phyloP scores from a whole-genome alignment of 1,140 invertebrate species.

The Acromyrmex charruanus region DNA sequence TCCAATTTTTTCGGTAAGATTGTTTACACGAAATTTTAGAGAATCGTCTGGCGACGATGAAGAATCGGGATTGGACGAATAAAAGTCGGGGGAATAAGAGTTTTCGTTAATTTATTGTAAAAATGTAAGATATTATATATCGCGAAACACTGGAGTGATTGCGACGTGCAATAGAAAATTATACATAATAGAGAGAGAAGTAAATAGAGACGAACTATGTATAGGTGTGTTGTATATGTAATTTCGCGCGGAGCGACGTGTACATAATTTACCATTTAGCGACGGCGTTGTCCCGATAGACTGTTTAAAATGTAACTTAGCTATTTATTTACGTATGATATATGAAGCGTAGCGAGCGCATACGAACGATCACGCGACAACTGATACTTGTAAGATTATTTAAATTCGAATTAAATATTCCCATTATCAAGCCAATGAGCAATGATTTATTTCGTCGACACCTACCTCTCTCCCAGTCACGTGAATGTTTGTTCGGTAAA shows the following conservation, averaged over 20 bases:
- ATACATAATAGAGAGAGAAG: conserved; percentile 73
- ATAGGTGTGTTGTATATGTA: conserved; percentile 76
- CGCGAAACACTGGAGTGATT: conserved; percentile 77
- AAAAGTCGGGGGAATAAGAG: conserved; percentile 29
- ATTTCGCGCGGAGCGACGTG: conserved; percentile 74
- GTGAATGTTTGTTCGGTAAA: conserved; percentile 28
- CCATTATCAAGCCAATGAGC: conserved; percentile 77
- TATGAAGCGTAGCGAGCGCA: conserved; percentile 67
- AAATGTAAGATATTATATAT: conserved; percentile 83
- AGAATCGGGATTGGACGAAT: conserved; percentile 19
- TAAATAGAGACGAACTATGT: conserved; percentile 73
- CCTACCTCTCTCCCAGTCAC: conserved; percentile 14
- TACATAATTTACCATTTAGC: conserved; percentile 83
- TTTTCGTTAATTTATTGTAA: conserved; percentile 85
- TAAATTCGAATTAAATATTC: conserved; percentile 86
- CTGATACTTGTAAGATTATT: conserved; percentile 83
- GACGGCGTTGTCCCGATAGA: conserved; percentile 84
- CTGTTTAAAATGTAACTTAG: conserved; percentile 86
- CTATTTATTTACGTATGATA: conserved; percentile 86
- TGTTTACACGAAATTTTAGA: conserved; percentile 23
- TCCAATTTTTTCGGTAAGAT: conserved; percentile 63
- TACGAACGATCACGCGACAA: conserved; percentile 68
- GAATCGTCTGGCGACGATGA: background rate
- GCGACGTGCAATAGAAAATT: conserved; percentile 84
- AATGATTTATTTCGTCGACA: conserved; percentile 62